phyloP scores from a whole-genome alignment of 2,113 vertebrate species.

The Leucopsar rothschildi region DNA sequence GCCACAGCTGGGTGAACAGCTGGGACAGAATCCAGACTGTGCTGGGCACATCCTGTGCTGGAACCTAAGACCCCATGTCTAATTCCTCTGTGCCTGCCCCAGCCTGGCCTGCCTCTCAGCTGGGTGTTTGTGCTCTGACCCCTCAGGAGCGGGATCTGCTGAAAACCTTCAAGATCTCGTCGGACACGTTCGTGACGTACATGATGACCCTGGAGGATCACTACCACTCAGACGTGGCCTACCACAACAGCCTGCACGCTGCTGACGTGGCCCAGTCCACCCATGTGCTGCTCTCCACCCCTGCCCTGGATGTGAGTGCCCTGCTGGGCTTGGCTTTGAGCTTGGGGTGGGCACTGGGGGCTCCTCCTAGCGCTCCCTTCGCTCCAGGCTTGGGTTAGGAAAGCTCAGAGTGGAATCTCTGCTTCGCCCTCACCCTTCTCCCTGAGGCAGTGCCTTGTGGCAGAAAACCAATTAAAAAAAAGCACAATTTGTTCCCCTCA shows the following conservation, averaged over 20 bases:
- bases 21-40: too few relatives aligned
- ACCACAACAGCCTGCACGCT: constrained; percentile 97
- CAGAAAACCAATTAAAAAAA: neutral
- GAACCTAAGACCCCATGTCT: too few relatives aligned
- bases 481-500: neutral
- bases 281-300: constrained; percentile 93
- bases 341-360: neutral
- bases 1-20: too few relatives aligned
- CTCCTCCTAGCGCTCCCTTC: too few relatives aligned
- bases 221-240: constrained; percentile 93
- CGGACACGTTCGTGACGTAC: constrained; percentile 94
- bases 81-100: accelerated
- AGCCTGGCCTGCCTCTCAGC: accelerated
- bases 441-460: neutral
- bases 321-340: accelerated
- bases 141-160: constrained; percentile 92
- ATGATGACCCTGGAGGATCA: constrained; percentile 97
- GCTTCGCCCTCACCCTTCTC: neutral
- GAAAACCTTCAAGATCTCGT: constrained; percentile 94
- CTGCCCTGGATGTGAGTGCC: constrained; percentile 89
- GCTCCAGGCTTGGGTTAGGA: neutral
- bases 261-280: constrained; percentile 97
- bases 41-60: too few relatives aligned
- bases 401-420: neutral
- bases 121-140: neutral